phyloP scores from a whole-genome alignment of 2,888 invertebrate genomes.

The Eledona agricola region DNA sequence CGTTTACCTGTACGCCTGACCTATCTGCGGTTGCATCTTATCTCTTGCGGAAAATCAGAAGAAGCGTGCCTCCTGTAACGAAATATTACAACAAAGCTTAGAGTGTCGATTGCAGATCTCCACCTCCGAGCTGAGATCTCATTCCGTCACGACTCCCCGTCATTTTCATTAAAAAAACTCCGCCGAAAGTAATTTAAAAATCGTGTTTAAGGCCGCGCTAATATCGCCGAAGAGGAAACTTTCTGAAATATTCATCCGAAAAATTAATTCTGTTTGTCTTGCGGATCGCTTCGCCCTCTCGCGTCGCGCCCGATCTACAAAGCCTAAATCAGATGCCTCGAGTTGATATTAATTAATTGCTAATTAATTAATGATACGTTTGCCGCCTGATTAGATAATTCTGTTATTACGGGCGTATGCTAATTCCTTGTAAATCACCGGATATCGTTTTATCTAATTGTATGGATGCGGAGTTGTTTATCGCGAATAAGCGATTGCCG shows the following conservation, averaged over 20 bases:
- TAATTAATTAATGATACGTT: conserved; percentile 59
- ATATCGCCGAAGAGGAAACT: conserved; percentile 50
- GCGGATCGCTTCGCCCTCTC: conserved; percentile 6
- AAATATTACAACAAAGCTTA: conserved; percentile 36
- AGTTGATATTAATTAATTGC: conserved; percentile 55
- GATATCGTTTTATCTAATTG: conserved; percentile 57
- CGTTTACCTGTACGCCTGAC: conserved; percentile 35
- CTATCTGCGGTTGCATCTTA: conserved; percentile 38
- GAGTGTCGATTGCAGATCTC: conserved; percentile 38
- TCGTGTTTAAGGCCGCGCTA: conserved; percentile 53
- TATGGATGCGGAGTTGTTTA: conserved; percentile 51
- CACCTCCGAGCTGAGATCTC: conserved; percentile 25
- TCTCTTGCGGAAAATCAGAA: conserved; percentile 33
- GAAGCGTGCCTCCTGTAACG: conserved; percentile 39
- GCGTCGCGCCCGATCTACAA: conserved; percentile 10
- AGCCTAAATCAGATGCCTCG: conserved; percentile 51
- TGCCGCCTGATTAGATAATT: conserved; percentile 59
- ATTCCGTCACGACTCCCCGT: conserved; percentile 25
- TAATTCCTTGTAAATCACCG: conserved; percentile 63
- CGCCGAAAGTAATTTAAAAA: conserved; percentile 44
- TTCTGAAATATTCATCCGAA: conserved; percentile 42
- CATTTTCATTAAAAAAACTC: conserved; percentile 39
- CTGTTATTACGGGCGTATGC: conserved; percentile 60
- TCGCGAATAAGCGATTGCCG: conserved; percentile 37
- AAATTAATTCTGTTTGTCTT: conserved; percentile 45